Base-by-base conservation (phyloP, 1,140 invertebrate genomes). In the Akabosia matsudoensis region DNA sequence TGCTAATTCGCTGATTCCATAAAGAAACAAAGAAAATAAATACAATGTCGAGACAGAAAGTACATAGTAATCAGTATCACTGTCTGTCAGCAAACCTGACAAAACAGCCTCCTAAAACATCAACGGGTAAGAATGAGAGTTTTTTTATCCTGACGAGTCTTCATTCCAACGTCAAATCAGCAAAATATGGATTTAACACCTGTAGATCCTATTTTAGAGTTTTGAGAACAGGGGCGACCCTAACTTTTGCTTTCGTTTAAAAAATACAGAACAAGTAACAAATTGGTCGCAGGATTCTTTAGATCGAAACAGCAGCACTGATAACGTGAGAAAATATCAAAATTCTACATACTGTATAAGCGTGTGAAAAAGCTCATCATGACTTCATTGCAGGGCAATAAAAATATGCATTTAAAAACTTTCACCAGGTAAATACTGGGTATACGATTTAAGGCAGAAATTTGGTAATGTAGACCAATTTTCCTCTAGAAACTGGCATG, bases 11-110 rank as follows among this genome's bases (percentile, higher is more conserved):
- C 7, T 31, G 61, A 67, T 67, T 67, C 61, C 61, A 67, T 30
- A 67, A 67, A 67, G 61, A 67, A 67, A 67, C 61, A 67, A 67
- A 30, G 61, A 61, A 61, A 61, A 24, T 61, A 61, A 24, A 61
- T 61, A 61, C 37, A 45, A 45, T 45, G 37, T 28, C 28, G 24
- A 67, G 31, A 67, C 61, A 24, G 61, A 67, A 67, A 67, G 61
- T 45, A 45, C 37, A 45, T 45, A 45, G 37, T 67, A 67, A 67
- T 67, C 61, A 67, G 7, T 67, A 28, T 67, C 26, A 67, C 61
- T 67, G 61, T 67, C 61, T 31, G 37, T 45, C 37, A 45, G 37
- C 37, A 7, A 45, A 45, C 37, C 54, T 61, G 22, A 67, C 30
- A 67, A 4, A 67, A 67, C 13, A 67, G 54, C 54, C 54, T 56